Evolutionary conservation across 2,888 invertebrate genomes (phyloP), one percentile per base, ranked within the genome.

Genomic region (Aricia artaxerxes): DNA sequence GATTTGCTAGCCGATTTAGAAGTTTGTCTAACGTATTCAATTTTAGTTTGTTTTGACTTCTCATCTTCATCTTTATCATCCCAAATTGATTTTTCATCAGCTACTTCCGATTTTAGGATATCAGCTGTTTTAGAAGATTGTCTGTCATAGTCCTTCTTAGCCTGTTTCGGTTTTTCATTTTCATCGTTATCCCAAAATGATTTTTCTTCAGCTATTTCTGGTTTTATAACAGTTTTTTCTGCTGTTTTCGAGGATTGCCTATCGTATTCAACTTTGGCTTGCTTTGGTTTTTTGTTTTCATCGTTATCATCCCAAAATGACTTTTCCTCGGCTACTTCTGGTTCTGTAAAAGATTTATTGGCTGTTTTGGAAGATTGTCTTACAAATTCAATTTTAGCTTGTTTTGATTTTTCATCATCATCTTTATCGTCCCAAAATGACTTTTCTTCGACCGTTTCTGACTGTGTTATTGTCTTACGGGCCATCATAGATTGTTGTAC

Each of bases 141-240:
- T n/a, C 89, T 86, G 6, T 88, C 81, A 81, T 92, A 89, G 79
- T 90, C 86, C 24, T 85, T 78, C 78, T 83, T 84, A 3, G 83
- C 78, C 73, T 84, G 84, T 80, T 88, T 88, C 16, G 84, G 80
- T 79, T 83, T 82, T 53, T 83, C 86, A 73, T 85, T 85, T 83
- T 89, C 86, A 81, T 86, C 83, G 44, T 87, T 83, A 64, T 91
- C 92, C 92, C 91, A 92, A 78, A 91, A 84, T 13, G 91, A 90
- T 78, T 91, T 92, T 80, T 91, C 81, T 79, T 86, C 87, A 31
- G 85, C 85, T 4, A 83, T 77, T 64, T 87, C 87, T 76, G 87
- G 84, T 73, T 88, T 87, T 79, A 87, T 86, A 79, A 88, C 84
- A 44, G 11, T 69, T 35, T 69, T 69, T 24, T 85, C 82, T 0